Evolutionary conservation across 2,113 vertebrate species (phyloP).

Genomic region (Hyaena hyaena): DNA sequence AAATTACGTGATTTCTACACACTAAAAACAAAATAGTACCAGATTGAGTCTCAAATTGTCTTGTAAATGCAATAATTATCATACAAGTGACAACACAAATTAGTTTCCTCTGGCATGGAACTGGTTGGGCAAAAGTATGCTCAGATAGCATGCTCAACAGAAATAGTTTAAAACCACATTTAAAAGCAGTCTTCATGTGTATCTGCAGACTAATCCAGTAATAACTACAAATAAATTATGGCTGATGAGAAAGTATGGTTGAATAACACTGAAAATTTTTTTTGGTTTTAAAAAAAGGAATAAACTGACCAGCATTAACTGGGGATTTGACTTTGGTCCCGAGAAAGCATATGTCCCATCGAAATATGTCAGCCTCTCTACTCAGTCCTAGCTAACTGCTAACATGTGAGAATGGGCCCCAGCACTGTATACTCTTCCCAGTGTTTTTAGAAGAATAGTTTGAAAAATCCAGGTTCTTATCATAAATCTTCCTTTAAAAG

Average conservation of each 20-base stretch:
- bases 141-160: neutral
- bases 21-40: constrained; percentile 54
- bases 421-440: neutral
- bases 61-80: constrained; percentile 68
- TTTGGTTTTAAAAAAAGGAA: neutral
- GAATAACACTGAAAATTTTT: neutral
- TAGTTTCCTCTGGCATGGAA: constrained; percentile 42
- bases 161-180: constrained; percentile 46
- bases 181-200: neutral
- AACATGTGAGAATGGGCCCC: neutral
- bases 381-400: neutral
- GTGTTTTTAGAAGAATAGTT: neutral
- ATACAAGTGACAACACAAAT: constrained; percentile 63
- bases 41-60: constrained; percentile 47
- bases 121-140: neutral
- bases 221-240: neutral
- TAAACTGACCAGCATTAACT: neutral
- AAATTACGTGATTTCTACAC: constrained; percentile 41
- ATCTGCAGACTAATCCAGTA: neutral
- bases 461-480: neutral
- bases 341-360: neutral
- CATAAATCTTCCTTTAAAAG: neutral
- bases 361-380: neutral
- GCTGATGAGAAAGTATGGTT: neutral
- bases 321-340: neutral